Evolutionary conservation across 2,888 invertebrate genomes (phyloP), one percentile per base, ranked within the genome.

Genomic region (Phortica magna): DNA sequence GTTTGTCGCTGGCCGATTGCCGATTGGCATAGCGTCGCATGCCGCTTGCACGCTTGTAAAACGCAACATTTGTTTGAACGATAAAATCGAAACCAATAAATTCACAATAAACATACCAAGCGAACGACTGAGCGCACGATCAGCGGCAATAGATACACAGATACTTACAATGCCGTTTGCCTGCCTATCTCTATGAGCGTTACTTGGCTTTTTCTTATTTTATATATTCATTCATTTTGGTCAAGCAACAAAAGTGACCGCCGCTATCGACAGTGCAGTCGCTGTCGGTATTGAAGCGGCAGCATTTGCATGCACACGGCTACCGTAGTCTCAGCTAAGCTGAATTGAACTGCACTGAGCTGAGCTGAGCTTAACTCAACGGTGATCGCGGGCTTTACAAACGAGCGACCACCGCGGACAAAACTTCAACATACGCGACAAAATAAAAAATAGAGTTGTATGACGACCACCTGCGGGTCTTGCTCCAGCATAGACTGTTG

Each of bases 61-160:
- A 86, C 84, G 88, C 88, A 88, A 88, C 90, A 90, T 90, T 90
- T 89, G 90, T 90, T 90, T 89, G 80, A 84, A 87, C 89, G 90
- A 89, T 89, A 90, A 90, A 89, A 90, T 90, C 90, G 83, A 84
- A 85, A 86, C 83, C 88, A 89, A 90, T 90, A 90, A 90, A 90
- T 90, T 90, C 88, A 89, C 90, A 89, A 88, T 88, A 90, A 84
- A 84, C 86, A 87, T 88, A 83, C 88, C 86, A 88, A 82, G 84
- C 17, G 14, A 43, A 22, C 48, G 43, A 42, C 19, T 17, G 5
- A 19, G 31, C 55, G 53, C 53, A 42, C 70, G 70, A 71, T 55
- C 70, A 42, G 17, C 67, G 67, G 17, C 31, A 64, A 10, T 64
- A 64, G 64, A 64, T 64, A 64, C 64, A 31, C 64, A 19, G 31